phyloP scores from a whole-genome alignment of 2,888 invertebrate species.

The Salpingus planirostris region DNA sequence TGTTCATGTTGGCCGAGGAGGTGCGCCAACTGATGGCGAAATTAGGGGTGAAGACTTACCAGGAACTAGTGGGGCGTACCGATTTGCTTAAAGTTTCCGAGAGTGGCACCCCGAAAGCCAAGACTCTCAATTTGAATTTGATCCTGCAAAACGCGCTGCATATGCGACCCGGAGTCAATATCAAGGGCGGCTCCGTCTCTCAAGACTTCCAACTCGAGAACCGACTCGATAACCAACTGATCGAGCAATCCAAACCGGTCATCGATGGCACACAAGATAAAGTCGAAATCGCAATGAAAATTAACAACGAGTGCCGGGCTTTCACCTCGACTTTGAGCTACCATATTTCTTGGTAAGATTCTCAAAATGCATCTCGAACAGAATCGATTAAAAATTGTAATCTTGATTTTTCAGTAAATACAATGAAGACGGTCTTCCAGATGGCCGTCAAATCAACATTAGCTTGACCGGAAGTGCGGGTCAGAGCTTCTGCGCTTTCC shows the following conservation, averaged over 20 bases:
- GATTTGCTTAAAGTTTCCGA: slow-evolving; percentile 75
- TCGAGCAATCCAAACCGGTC: slow-evolving; percentile 63
- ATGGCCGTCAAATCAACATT: slow-evolving; percentile 67
- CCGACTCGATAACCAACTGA: slow-evolving; percentile 68
- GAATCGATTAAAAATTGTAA: slow-evolving; percentile 1
- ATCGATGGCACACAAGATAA: slow-evolving; percentile 61
- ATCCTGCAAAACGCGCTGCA: slow-evolving; percentile 84
- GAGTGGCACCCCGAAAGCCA: slow-evolving; percentile 65
- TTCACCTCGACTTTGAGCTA: slow-evolving; percentile 93
- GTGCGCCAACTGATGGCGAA: slow-evolving; percentile 85
- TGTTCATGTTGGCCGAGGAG: slow-evolving; percentile 98
- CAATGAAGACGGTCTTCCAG: slow-evolving; percentile 79
- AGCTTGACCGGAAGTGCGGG: slow-evolving; percentile 88
- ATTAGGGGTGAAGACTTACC: slow-evolving; percentile 56
- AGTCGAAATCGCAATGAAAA: slow-evolving; percentile 66
- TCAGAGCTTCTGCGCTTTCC: slow-evolving; percentile 97
- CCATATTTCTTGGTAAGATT: slow-evolving; percentile 78
- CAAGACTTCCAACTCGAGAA: slow-evolving; percentile 85
- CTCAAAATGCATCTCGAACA: neutral
- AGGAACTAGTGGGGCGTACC: slow-evolving; percentile 83
- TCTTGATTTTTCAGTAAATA: slow-evolving; percentile 58
- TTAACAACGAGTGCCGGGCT: slow-evolving; percentile 86
- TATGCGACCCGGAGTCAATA: slow-evolving; percentile 83
- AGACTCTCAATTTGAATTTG: slow-evolving; percentile 71
- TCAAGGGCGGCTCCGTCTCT: slow-evolving; percentile 76